These are phyloP conservation scores for Xenopus borealis DNA, from an alignment of 2,113 vertebrate genomes.

Conservation along the genomic window DNA sequence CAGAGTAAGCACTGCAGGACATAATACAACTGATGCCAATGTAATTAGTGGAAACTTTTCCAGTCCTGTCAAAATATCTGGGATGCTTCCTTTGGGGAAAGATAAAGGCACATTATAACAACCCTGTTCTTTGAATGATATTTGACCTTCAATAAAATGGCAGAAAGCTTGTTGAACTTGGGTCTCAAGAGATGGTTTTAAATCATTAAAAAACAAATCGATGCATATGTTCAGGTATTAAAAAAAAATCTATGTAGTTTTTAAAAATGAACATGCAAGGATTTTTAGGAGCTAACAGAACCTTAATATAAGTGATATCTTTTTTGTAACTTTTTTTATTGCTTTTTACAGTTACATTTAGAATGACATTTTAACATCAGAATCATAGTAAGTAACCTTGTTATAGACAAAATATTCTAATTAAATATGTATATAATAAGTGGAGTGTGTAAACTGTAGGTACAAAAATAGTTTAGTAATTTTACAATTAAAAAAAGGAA, in stretches of 20 bases:
- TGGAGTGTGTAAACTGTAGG: too few relatives aligned
- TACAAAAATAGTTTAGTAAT: too few relatives aligned
- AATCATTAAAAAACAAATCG: not conserved
- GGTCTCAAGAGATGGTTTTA: slow-evolving; percentile 5
- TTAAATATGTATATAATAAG: too few relatives aligned
- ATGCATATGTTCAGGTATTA: not conserved
- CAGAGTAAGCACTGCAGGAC: slow-evolving; percentile 8
- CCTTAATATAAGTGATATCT: not conserved
- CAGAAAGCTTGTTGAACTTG: not conserved
- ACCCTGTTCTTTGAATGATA: slow-evolving; percentile 7
- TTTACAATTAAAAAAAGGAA: too few relatives aligned
- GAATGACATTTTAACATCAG: too few relatives aligned
- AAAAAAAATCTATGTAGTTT: not conserved
- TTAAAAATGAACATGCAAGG: not conserved
- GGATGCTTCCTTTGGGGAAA: slow-evolving; percentile 19
- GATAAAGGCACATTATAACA: slow-evolving; percentile 13
- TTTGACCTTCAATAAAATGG: slow-evolving; percentile 15
- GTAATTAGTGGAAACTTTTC: slow-evolving; percentile 26
- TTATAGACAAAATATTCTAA: too few relatives aligned
- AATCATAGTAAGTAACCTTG: too few relatives aligned
- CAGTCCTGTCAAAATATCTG: slow-evolving; percentile 20
- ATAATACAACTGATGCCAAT: slow-evolving; percentile 22
- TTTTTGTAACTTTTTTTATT: not conserved
- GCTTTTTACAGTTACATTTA: too few relatives aligned
- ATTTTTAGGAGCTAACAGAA: not conserved